These are phyloP conservation scores for Mechanitis messenoides DNA, from an alignment of 2,888 invertebrate genomes.

Conservation along the genomic window DNA sequence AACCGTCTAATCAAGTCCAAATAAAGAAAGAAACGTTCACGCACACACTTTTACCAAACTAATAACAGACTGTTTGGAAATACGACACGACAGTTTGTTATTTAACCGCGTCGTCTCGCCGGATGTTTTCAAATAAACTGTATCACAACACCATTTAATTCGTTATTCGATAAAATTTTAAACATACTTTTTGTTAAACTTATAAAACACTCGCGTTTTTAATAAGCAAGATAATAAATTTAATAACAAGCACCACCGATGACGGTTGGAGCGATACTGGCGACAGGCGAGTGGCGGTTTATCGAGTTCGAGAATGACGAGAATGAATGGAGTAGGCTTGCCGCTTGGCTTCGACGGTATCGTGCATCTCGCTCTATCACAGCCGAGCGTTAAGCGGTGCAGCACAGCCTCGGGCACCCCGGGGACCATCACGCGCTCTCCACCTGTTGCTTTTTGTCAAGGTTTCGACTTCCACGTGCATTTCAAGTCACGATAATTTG, in stretches of 20 bases:
- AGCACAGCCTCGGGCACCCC: slow-evolving; percentile 40
- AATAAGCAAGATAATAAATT: slow-evolving; percentile 32
- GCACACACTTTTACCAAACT: slow-evolving; percentile 72
- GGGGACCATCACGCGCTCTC: slow-evolving; percentile 47
- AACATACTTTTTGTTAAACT: slow-evolving; percentile 38
- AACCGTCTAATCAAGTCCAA: slow-evolving; percentile 61
- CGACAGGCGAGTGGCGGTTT: slow-evolving; percentile 16
- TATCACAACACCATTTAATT: slow-evolving; percentile 58
- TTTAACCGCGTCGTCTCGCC: slow-evolving; percentile 55
- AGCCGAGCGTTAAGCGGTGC: neutral
- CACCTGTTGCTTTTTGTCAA: slow-evolving; percentile 34
- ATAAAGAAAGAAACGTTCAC: slow-evolving; percentile 65
- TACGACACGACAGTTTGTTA: slow-evolving; percentile 64
- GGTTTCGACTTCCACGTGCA: slow-evolving; percentile 38
- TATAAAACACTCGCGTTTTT: slow-evolving; percentile 50
- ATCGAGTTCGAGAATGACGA: slow-evolving; percentile 44
- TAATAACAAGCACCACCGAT: slow-evolving; percentile 48
- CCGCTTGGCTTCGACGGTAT: slow-evolving; percentile 23
- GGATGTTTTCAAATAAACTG: slow-evolving; percentile 48
- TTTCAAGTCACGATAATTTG: slow-evolving; percentile 34
- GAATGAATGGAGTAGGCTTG: slow-evolving; percentile 51
- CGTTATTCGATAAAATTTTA: slow-evolving; percentile 51
- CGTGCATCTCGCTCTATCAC: slow-evolving; percentile 55
- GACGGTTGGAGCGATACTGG: slow-evolving; percentile 65
- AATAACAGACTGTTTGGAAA: slow-evolving; percentile 64